Conservation (phyloP, 2,888 invertebrate genomes). For the Cremastobaeus sp. region DNA sequence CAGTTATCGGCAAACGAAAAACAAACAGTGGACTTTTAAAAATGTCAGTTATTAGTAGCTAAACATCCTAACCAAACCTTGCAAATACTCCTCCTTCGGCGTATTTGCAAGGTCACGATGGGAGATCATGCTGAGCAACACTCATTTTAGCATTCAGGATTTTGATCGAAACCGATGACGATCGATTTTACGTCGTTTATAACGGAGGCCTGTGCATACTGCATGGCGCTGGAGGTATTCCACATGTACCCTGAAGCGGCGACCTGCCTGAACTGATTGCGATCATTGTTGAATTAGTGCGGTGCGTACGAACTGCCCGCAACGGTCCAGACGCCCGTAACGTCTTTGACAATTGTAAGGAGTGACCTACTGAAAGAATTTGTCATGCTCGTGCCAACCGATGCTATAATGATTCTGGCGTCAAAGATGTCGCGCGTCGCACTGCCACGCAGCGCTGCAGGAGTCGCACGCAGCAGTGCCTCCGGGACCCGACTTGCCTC, state of each 20-base stretch:
- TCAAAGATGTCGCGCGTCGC: conserved; percentile 91
- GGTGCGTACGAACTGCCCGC: no score
- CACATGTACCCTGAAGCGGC: no score
- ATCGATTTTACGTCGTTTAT: conserved; percentile 90
- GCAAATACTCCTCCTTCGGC: conserved; percentile 89
- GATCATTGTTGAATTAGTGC: no score
- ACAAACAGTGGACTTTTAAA: conserved; percentile 97
- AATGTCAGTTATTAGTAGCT: conserved; percentile 94
- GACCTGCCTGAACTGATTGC: no score
- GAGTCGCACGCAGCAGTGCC: conserved; percentile 85
- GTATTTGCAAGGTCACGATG: conserved; percentile 93
- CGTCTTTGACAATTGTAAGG: no score
- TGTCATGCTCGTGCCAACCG: conserved; percentile 87
- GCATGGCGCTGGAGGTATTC: no score
- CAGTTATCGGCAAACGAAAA: conserved; percentile 94
- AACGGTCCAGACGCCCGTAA: no score
- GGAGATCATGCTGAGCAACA: conserved; percentile 96
- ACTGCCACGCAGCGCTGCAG: conserved; percentile 89
- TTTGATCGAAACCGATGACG: conserved; percentile 92
- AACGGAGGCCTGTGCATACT: no score
- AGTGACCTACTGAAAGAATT: conserved; percentile 89
- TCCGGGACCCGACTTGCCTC: conserved; percentile 88
- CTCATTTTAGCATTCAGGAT: conserved; percentile 93
- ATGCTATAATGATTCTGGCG: conserved; percentile 89
- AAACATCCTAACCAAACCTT: conserved; percentile 88